A percentile compares a stretch with the other conserved stretches of the same genome.
Evolutionary conservation across 2,888 invertebrate genomes (phyloP).

Genomic region (Volucella zonaria): DNA sequence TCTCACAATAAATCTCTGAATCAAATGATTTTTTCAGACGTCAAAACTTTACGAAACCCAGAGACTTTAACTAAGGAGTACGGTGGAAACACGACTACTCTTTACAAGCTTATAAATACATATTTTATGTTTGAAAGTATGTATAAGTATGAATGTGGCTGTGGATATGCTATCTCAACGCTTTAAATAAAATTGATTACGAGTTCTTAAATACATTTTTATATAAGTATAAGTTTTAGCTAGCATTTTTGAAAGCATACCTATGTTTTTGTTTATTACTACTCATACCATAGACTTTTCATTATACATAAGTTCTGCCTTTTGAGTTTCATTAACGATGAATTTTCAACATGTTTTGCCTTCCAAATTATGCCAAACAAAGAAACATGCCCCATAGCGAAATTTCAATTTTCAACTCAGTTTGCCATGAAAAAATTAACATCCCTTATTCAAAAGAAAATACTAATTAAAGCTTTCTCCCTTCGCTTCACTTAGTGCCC

Average conservation of each 20-base stretch:
- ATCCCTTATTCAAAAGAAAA: constrained; percentile 51
- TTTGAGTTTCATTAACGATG: constrained; percentile 41
- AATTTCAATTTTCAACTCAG: constrained; percentile 55
- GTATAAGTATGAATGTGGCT: no score
- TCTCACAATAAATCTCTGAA: no score
- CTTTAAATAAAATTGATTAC: no score
- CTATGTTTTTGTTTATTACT: not conserved
- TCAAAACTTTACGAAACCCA: no score
- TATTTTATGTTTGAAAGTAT: no score
- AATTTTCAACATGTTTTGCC: constrained; percentile 32
- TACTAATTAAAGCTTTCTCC: constrained; percentile 49
- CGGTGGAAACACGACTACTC: no score
- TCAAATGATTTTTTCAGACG: no score
- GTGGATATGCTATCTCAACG: no score
- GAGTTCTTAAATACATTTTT: no score
- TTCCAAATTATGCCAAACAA: constrained; percentile 49
- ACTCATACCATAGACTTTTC: constrained; percentile 16
- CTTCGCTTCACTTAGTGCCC: constrained; percentile 42
- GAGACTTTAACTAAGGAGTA: no score
- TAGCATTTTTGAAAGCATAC: not conserved
- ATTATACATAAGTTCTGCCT: constrained; percentile 30
- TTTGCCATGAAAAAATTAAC: constrained; percentile 33
- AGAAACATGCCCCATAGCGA: constrained; percentile 38
- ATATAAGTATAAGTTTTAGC: no score
- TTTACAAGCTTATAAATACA: no score